phyloP scores from a whole-genome alignment of 2,797 vertebrate genomes.

The Peromyscus attwateri region DNA sequence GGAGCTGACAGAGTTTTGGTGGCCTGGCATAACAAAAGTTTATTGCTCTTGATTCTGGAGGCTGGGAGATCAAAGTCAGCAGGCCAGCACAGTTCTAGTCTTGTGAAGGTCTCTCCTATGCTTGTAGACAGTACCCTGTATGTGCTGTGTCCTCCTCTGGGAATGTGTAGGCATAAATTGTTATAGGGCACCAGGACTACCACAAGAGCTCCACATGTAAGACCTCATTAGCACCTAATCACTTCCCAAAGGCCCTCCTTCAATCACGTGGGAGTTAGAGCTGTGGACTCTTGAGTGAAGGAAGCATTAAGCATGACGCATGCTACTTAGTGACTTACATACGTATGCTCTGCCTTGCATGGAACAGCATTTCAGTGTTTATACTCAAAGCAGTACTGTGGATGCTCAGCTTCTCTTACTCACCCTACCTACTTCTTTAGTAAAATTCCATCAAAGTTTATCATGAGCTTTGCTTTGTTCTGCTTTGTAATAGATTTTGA shows the following conservation, averaged over 20 bases:
- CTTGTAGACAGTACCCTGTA: not conserved
- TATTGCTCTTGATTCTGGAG: not conserved
- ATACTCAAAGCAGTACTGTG: accelerated
- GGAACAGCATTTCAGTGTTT: not conserved
- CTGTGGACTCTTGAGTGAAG: no score
- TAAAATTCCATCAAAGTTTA: not conserved
- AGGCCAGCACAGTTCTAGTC: not conserved
- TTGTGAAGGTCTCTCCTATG: not conserved
- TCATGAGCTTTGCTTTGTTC: not conserved
- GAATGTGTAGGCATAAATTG: not conserved
- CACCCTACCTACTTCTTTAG: not conserved
- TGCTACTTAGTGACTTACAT: accelerated
- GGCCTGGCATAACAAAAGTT: not conserved
- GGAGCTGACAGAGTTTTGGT: not conserved
- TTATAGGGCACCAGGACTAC: not conserved
- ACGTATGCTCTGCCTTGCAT: not conserved
- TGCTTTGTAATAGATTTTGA: not conserved
- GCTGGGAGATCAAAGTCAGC: no score
- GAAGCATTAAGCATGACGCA: not conserved
- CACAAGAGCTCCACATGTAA: no score
- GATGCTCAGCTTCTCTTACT: not conserved
- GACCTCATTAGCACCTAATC: not conserved
- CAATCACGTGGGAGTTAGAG: not conserved
- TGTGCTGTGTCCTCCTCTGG: not conserved
- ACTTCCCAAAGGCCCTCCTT: not conserved